Percentiles rank a stretch among this genome's conserved stretches.
Conservation (phyloP, 2,113 vertebrate genomes). For the Tetrax tetrax region DNA sequence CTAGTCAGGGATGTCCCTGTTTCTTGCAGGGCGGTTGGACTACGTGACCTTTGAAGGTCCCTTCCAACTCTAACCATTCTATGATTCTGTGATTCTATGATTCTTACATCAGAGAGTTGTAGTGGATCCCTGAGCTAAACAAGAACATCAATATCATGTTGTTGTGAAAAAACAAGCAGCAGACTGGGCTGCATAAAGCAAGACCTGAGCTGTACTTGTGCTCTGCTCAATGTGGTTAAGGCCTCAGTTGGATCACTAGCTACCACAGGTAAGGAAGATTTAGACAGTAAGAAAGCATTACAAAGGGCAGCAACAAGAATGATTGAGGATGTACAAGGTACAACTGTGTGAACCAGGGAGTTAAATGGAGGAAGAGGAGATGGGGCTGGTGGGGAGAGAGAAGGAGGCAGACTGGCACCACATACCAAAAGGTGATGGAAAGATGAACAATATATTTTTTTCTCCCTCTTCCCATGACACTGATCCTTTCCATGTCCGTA, state of each 20-base stretch:
- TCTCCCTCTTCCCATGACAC: neutral
- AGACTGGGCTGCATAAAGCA: neutral
- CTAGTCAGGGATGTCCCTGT: too few species aligned
- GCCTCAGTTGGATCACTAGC: neutral
- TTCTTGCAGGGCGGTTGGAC: too few species aligned
- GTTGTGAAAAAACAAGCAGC: neutral
- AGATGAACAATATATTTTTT: neutral
- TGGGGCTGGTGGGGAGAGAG: accelerated
- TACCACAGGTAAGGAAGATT: neutral
- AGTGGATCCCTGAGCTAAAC: neutral
- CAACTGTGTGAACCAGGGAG: neutral
- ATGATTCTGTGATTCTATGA: too few species aligned
- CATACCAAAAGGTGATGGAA: neutral
- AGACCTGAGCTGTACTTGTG: neutral
- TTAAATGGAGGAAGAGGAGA: neutral
- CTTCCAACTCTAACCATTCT: too few species aligned
- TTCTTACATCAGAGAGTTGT: neutral
- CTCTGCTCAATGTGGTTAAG: neutral
- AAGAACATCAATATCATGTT: neutral
- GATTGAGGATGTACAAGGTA: neutral
- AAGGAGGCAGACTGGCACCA: neutral
- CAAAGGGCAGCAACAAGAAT: neutral
- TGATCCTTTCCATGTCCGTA: neutral
- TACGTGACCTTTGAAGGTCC: too few species aligned
- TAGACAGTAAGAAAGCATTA: neutral